Base-by-base conservation (phyloP, 2,888 invertebrate genomes). In the Isoperla grammatica region DNA sequence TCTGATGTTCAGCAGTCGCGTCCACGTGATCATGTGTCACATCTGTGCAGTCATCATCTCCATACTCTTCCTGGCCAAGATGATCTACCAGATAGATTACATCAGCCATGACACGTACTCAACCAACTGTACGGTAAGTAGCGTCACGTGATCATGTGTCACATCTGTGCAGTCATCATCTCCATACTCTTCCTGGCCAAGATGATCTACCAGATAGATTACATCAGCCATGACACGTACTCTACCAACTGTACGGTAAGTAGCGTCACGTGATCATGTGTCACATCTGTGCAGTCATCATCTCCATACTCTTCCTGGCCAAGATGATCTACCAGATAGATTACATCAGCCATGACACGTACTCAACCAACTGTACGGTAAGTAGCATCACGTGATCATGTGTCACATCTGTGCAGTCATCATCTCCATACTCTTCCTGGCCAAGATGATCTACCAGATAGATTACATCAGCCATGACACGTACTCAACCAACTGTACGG, bases 261-360 rank as follows among this genome's bases (percentile, higher is more conserved):
- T 77, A 46, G 15, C 12, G 23, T n/a, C 90, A 91, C 71, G 79
- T 85, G 46, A 75, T 86, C 64, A 79, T 88, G 49, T 84, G 89
- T 59, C 87, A 91, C 57, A 72, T 87, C 12, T 86, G 88, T 73
- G 88, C 92, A 0, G 79, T 87, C 13, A 78, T 88, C 56, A 86
- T 92, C 23, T 88, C 92, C 15, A 69, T 90, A 1, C 82, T 96
- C 63, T 82, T 96, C 65, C 82, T 98, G 65, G 82, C 86, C 2
- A 90, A 95, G 75, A 98, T 97, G 96, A 85, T 96, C 53, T 99
- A 95, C 73, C 98, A 99, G 75, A 90, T 97, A 61, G 83, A 90
- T 64, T 90, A 94, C 69, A 88, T 96, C 64, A 78, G 86, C 64
- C 88, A 88, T 65, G 77, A 79, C 1, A 79, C 76, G 61, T 92